Conservation (phyloP, 2,113 vertebrate genomes). For the Tetrao urogallus region DNA sequence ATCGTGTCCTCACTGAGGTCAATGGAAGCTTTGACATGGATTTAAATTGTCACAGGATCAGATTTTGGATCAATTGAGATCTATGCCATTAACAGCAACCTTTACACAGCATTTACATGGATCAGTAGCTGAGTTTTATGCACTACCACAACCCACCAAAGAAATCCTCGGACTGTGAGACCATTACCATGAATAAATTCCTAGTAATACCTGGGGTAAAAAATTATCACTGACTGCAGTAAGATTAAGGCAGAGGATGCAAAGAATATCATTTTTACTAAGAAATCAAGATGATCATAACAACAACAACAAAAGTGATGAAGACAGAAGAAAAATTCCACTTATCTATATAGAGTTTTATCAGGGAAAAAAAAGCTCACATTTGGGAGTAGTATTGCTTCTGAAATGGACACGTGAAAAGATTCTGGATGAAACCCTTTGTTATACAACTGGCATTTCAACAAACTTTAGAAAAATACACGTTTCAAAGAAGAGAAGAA, state of each 20-base stretch:
- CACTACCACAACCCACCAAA: not conserved
- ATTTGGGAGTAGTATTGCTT: not conserved
- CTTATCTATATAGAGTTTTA: not conserved
- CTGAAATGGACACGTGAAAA: not conserved
- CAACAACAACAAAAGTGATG: not conserved
- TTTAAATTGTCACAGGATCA: not conserved
- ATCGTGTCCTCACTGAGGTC: not conserved
- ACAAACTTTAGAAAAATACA: conserved; percentile 9
- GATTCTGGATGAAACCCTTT: not conserved
- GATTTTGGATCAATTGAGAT: not conserved
- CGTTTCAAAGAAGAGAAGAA: not conserved
- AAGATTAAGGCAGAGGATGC: not conserved
- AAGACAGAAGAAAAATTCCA: too few species aligned
- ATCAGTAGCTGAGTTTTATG: not conserved
- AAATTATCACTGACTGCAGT: not conserved
- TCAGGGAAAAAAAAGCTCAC: not conserved
- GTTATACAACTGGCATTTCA: not conserved
- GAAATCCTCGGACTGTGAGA: not conserved
- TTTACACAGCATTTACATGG: not conserved
- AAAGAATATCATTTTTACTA: not conserved
- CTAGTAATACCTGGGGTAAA: not conserved
- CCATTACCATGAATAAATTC: not conserved
- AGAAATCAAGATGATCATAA: not conserved
- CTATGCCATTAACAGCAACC: not conserved
- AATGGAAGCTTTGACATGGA: not conserved